Base-by-base conservation (phyloP, 2,888 invertebrate species). In the Acanthosepion lycidas region DNA sequence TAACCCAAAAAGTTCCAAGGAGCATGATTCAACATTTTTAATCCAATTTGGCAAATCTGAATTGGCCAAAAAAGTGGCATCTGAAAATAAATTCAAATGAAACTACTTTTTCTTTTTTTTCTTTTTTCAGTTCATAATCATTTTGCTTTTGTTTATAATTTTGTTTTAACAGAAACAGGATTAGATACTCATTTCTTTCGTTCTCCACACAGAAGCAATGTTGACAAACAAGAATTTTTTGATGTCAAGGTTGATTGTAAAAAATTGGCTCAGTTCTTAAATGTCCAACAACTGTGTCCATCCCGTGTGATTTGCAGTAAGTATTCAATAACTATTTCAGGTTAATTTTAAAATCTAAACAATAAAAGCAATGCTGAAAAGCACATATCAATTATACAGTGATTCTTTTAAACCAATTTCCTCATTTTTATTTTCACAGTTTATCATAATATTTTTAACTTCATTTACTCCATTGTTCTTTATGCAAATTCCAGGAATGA, bases 191-290 rank as follows among this genome's bases (percentile, higher is more conserved):
- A 78, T 33, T 78, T 78, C n/a, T 78, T 33, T n/a, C 78, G 78
- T 15, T 78, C 78, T n/a, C 5, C 78, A 33, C n/a, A 33, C n/a
- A 78, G 15, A 15, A 12, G n/a, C 33, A 18, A 78, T 78, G 91
- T 94, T 78, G 96, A 96, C 95, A 95, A 96, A 2, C 94, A 96
- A n/a, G 96, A 96, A 51, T 97, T 97, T 95, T 96, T 96, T 33
- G 97, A 97, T 94, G 97, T 97, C 9, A 96, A 96, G 28, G 98
- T 99, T 6, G 99, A 99, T 96, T 98, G 98, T 0, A 98, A 98
- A 96, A 98, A 98, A 96, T 98, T 99, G 92, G 98, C 98, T 0
- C 98, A 98, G 97, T 99, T 99, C 96, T 97, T 99, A 12, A 98
- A 98, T 91, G 98, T 98, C 33, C 98, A 99, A 95, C 98, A 98